These are phyloP conservation scores for Pseudoips prasinana DNA, from an alignment of 2,888 invertebrate genomes.

Conservation along the genomic window DNA sequence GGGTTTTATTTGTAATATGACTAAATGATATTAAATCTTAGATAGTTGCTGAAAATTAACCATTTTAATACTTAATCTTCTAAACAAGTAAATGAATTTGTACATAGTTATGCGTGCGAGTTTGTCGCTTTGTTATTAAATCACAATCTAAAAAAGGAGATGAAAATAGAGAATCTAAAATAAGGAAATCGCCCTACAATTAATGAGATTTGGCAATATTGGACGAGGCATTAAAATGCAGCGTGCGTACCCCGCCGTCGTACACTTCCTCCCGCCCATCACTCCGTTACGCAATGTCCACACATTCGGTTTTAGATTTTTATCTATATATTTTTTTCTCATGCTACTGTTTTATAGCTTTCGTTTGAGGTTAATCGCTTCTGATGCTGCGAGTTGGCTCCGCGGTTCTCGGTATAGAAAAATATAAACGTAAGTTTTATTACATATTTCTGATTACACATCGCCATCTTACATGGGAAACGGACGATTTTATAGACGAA, in stretches of 20 bases:
- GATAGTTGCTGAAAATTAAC: too few species aligned
- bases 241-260: conserved; percentile 44
- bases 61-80: too few species aligned
- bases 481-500: too few species aligned
- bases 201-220: conserved; percentile 17
- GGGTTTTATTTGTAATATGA: too few species aligned
- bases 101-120: too few species aligned
- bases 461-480: too few species aligned
- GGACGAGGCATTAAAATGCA: conserved; percentile 57
- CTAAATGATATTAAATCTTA: too few species aligned
- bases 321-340: conserved; percentile 23
- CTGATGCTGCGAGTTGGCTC: conserved; percentile 7
- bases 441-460: too few species aligned
- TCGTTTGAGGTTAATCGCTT: conserved; percentile 19
- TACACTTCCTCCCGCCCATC: conserved; percentile 38
- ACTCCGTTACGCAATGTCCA: conserved; percentile 45
- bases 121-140: too few species aligned
- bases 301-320: conserved; percentile 21
- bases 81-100: too few species aligned
- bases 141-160: too few species aligned
- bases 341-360: conserved; percentile 18
- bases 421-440: conserved; percentile 8
- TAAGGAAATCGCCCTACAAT: too few species aligned
- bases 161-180: conserved; percentile 7
- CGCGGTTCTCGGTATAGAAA: conserved; percentile 6